A percentile compares a stretch with the other conserved stretches of the same genome.
These are phyloP conservation scores for Pterostichus madidus DNA, from an alignment of 2,888 invertebrate genomes.

Conservation along the genomic window DNA sequence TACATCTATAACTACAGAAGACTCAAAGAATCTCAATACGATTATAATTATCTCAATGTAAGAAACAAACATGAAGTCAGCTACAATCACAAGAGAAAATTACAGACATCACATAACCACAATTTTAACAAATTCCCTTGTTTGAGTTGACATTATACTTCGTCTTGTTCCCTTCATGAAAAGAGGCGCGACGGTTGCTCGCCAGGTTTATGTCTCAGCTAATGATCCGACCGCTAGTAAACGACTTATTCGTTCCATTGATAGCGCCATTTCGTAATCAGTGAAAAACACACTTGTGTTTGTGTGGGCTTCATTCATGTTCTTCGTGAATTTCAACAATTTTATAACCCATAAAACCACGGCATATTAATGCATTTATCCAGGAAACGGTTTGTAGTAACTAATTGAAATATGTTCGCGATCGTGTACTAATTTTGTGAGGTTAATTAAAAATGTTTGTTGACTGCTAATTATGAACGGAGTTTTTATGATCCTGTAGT, in stretches of 20 bases:
- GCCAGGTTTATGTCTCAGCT: conserved; percentile 35
- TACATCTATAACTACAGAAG: background rate
- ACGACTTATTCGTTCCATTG: conserved; percentile 41
- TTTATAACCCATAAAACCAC: conserved; percentile 15
- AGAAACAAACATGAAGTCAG: no score
- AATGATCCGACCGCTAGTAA: conserved; percentile 30
- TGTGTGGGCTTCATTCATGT: conserved; percentile 7
- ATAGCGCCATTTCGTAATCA: conserved; percentile 46
- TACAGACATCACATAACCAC: background rate
- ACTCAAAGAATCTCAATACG: no score
- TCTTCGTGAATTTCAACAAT: conserved; percentile 42
- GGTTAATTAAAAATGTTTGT: background rate
- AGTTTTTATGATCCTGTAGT: no score
- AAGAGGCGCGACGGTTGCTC: conserved; percentile 16
- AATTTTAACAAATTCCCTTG: conserved; percentile 20
- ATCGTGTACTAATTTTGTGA: background rate
- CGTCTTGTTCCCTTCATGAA: no score
- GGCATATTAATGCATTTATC: background rate
- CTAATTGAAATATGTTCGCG: background rate
- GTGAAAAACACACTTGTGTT: conserved; percentile 29
- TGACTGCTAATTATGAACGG: no score
- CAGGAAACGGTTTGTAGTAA: background rate
- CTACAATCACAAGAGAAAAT: no score
- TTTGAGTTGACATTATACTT: background rate
- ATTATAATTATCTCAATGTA: no score